Percentiles rank a stretch among this genome's conserved stretches.
These are phyloP conservation scores for Caerostris extrusa DNA, from an alignment of 1,140 invertebrate genomes.

Conservation along the genomic window DNA sequence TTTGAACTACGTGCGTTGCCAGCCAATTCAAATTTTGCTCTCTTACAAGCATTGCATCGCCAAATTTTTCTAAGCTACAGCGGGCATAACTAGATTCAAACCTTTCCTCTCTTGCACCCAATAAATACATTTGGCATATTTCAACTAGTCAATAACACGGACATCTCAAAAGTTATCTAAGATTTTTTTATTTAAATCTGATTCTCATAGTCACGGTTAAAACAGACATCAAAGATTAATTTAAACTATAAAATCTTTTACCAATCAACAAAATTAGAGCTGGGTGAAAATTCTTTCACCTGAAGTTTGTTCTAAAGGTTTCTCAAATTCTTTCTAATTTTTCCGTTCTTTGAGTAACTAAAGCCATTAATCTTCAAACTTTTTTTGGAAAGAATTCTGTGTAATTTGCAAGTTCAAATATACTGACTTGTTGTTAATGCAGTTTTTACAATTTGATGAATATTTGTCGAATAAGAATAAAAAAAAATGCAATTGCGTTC, in stretches of 20 bases:
- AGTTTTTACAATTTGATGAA: neutral
- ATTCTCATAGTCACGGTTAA: no score
- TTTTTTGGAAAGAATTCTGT: neutral
- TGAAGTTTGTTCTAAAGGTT: neutral
- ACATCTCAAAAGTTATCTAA: no score
- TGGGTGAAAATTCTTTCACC: neutral
- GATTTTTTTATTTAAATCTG: no score
- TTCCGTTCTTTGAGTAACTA: neutral
- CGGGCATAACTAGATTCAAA: no score
- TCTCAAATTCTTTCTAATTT: neutral
- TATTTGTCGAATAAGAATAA: neutral
- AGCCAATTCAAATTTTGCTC: no score
- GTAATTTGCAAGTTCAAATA: neutral
- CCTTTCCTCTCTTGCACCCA: no score
- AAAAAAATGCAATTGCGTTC: neutral
- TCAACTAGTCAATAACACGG: no score
- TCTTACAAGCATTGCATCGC: no score
- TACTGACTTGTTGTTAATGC: neutral
- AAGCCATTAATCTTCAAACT: neutral
- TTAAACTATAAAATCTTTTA: neutral
- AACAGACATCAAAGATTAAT: conserved; percentile 5
- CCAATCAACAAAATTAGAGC: neutral
- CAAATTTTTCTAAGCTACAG: no score
- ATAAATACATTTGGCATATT: no score
- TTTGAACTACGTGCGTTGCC: no score